Conservation (phyloP, 2,888 invertebrate species). For the Xanthorhoe spadicearia region DNA sequence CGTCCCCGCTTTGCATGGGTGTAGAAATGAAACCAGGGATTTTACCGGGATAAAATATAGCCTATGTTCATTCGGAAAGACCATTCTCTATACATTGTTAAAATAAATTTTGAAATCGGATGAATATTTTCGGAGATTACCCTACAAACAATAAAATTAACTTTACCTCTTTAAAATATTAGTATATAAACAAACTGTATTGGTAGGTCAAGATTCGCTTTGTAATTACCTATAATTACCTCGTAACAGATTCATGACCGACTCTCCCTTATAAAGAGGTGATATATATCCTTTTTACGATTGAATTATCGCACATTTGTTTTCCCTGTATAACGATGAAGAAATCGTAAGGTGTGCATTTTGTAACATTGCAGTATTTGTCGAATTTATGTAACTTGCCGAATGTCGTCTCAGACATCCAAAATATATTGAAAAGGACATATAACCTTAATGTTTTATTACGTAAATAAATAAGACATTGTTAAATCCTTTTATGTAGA, state of each 20-base stretch:
- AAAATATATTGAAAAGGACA: slow-evolving; percentile 11
- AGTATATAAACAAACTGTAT: neutral
- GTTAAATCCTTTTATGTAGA: neutral
- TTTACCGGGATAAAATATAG: too few relatives aligned
- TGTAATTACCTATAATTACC: slow-evolving; percentile 15
- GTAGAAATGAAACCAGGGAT: too few relatives aligned
- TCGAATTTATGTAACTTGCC: slow-evolving; percentile 21
- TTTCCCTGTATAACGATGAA: slow-evolving; percentile 11
- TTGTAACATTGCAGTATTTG: slow-evolving; percentile 23
- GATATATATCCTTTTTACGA: slow-evolving; percentile 7
- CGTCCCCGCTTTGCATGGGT: too few relatives aligned
- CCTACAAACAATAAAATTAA: too few relatives aligned
- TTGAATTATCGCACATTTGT: slow-evolving; percentile 7
- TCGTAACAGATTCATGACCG: slow-evolving; percentile 20
- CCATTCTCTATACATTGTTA: too few relatives aligned
- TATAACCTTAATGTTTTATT: slow-evolving; percentile 2
- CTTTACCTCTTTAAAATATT: too few relatives aligned
- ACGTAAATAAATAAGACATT: slow-evolving; percentile 12
- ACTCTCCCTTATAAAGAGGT: slow-evolving; percentile 11
- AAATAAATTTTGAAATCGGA: too few relatives aligned
- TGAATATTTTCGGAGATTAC: too few relatives aligned
- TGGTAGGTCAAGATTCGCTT: neutral
- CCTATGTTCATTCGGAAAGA: too few relatives aligned
- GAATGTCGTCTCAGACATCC: slow-evolving; percentile 23
- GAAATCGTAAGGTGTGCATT: slow-evolving; percentile 17